These are phyloP conservation scores for Athetis lepigone DNA, from an alignment of 2,888 invertebrate species.

Conservation along the genomic window DNA sequence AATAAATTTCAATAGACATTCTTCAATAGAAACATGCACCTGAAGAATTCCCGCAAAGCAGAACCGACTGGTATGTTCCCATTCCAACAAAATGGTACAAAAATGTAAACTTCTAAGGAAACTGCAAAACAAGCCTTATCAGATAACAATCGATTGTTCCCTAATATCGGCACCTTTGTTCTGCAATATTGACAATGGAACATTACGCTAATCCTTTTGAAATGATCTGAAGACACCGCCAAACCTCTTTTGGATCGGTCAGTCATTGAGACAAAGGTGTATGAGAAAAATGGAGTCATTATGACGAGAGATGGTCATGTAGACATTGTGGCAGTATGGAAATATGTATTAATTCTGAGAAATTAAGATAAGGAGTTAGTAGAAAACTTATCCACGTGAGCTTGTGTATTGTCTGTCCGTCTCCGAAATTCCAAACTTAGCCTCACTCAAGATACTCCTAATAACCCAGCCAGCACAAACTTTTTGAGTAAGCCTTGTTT, in stretches of 20 bases:
- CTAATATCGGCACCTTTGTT: constrained; percentile 74
- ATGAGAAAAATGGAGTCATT: too few relatives aligned
- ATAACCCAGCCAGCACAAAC: too few relatives aligned
- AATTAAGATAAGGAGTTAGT: not conserved
- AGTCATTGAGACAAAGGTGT: constrained; percentile 13
- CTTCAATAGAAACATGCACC: not conserved
- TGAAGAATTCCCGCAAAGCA: constrained; percentile 17
- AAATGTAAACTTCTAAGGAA: constrained; percentile 50
- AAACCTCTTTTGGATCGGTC: constrained; percentile 41
- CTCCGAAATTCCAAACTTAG: too few relatives aligned
- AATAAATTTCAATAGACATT: not conserved
- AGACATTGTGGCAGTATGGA: constrained; percentile 19
- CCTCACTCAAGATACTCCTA: too few relatives aligned
- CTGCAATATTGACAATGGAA: constrained; percentile 71
- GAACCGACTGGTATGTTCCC: not conserved
- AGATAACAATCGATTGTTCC: constrained; percentile 68
- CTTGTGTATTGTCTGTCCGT: too few relatives aligned
- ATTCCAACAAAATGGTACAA: constrained; percentile 14
- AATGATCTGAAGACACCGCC: constrained; percentile 63
- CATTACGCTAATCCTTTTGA: constrained; percentile 77
- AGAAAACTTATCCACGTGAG: not conserved
- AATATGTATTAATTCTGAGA: constrained; percentile 10
- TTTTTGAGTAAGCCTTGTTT: too few relatives aligned
- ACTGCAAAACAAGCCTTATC: constrained; percentile 58
- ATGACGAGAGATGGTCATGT: constrained; percentile 2